phyloP scores from a whole-genome alignment of 2,113 vertebrate species.

The Ictalurus punctatus region DNA sequence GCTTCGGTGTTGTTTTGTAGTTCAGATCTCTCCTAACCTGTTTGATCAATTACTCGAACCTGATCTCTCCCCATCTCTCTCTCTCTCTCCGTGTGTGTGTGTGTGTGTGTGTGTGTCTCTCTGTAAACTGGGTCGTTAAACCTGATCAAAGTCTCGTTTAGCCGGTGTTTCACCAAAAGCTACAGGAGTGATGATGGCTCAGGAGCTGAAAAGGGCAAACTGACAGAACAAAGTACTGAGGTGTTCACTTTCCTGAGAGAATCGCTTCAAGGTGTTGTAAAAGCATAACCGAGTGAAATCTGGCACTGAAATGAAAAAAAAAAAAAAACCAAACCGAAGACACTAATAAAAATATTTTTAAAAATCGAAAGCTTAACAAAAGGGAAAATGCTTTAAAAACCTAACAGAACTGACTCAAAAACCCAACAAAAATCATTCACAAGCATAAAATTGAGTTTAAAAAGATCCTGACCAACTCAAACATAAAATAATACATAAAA shows the following conservation, averaged over 20 bases:
- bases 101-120: background rate
- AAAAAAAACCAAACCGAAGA: background rate
- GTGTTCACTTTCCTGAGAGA: background rate
- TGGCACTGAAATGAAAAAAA: background rate
- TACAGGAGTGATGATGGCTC: background rate
- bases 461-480: no score
- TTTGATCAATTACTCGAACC: background rate
- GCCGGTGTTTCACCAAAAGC: background rate
- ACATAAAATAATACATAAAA: no score
- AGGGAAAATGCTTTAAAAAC: no score
- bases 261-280: background rate
- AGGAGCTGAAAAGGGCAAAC: background rate
- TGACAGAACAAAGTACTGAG: background rate
- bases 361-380: no score
- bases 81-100: background rate
- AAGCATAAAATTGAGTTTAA: no score
- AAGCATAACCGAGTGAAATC: background rate
- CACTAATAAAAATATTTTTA: no score
- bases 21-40: background rate
- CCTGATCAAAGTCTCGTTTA: background rate
- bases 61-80: background rate
- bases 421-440: no score
- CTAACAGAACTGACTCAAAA: no score
- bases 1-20: background rate
- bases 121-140: background rate